A percentile compares a stretch with the other conserved stretches of the same genome.
Evolutionary conservation across 2,797 vertebrate species (phyloP).

Genomic region (Dallia pectoralis): DNA sequence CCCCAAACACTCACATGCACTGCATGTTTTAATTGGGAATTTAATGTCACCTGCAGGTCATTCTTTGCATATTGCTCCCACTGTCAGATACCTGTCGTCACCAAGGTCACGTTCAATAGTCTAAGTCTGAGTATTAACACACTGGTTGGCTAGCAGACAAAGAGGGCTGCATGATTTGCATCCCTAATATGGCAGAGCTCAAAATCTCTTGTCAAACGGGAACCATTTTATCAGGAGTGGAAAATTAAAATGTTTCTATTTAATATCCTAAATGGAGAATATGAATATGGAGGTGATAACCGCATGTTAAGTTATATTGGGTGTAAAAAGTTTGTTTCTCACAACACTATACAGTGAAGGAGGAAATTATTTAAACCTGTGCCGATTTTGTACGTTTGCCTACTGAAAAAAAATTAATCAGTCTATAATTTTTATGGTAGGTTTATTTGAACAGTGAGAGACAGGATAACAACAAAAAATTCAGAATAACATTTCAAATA

Average conservation of each 20-base stretch:
- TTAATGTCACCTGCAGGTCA: slow-evolving; percentile 68
- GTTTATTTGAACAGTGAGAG: too few relatives aligned
- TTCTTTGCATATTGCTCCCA: slow-evolving; percentile 55
- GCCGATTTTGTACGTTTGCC: too few relatives aligned
- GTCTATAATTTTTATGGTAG: too few relatives aligned
- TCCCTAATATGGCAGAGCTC: slow-evolving; percentile 54
- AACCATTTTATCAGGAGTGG: slow-evolving; percentile 36
- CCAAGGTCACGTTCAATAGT: slow-evolving; percentile 65
- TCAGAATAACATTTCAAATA: too few relatives aligned
- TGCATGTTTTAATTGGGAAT: slow-evolving; percentile 68
- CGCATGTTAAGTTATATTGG: slow-evolving; percentile 28
- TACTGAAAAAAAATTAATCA: too few relatives aligned
- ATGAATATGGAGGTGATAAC: slow-evolving; percentile 5
- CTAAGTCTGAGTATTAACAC: slow-evolving; percentile 14
- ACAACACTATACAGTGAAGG: too few relatives aligned
- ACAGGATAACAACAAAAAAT: too few relatives aligned
- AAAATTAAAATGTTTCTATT: slow-evolving; percentile 33
- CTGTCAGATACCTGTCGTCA: slow-evolving; percentile 66
- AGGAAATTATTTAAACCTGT: too few relatives aligned
- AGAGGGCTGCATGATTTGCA: slow-evolving; percentile 57
- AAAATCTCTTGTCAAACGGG: slow-evolving; percentile 56
- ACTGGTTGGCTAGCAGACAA: slow-evolving; percentile 19
- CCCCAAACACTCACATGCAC: slow-evolving; percentile 22
- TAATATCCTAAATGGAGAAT: neutral
- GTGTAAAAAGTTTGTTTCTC: neutral